Evolutionary conservation across 2,797 vertebrate genomes (phyloP).

Genomic region (Argentina silus): DNA sequence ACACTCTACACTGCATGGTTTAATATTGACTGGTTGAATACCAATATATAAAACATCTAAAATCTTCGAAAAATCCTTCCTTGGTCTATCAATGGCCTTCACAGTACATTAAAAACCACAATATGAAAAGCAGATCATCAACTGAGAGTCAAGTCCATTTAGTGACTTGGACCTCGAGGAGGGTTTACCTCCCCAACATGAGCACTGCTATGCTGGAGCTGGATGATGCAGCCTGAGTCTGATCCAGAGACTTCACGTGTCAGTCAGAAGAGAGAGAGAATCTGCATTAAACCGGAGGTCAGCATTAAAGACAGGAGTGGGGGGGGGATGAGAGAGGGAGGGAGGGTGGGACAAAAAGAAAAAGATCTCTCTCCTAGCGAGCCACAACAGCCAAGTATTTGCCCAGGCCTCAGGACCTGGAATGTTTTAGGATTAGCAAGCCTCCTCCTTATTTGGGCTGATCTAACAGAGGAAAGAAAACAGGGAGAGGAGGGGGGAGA

Average conservation of each 20-base stretch:
- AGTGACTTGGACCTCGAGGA: neutral
- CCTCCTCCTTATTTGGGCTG: constrained; percentile 35
- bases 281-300: constrained; percentile 16
- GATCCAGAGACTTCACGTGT: neutral
- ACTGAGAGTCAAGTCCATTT: neutral
- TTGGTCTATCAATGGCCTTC: no score
- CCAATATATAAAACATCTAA: no score
- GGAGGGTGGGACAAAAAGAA: constrained; percentile 8
- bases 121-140: neutral
- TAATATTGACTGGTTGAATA: no score
- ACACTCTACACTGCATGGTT: no score
- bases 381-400: constrained; percentile 30
- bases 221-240: constrained; percentile 3
- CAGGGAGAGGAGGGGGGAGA: neutral
- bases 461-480: constrained; percentile 6
- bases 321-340: neutral
- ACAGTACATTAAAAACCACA: constrained; percentile 1
- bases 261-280: constrained; percentile 19
- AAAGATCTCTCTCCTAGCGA: constrained; percentile 6
- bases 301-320: neutral
- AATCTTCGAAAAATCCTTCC: neutral
- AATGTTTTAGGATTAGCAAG: constrained; percentile 40
- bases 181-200: neutral
- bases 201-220: constrained; percentile 4
- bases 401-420: constrained; percentile 40